Evolutionary conservation across 64 coral and sea anemone genomes (phyloP), one percentile per base, ranked within the genome.

Genomic region (Actinia tenebrosa): DNA sequence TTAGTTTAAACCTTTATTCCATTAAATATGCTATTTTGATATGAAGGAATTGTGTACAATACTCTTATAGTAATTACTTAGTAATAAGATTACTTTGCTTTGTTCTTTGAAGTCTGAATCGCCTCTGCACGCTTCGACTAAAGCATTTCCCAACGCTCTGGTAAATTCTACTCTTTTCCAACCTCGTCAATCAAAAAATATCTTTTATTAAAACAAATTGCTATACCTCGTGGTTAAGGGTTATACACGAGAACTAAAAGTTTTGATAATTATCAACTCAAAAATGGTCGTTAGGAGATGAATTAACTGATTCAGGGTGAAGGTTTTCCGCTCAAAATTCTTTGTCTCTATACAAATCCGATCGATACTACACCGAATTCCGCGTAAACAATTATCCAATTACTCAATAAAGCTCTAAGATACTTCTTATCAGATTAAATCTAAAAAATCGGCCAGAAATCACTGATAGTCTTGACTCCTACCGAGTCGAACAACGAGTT

Each of bases 391-490:
- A 75, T 75, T 75, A 75, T 3, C 23, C 37, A 37, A 75, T 75
- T 75, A 75, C 14, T 75, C 25, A 75, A 75, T 75, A 75, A 75
- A 75, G 69, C 69, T 75, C 10, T 30, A 30, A 10, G 69, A 75
- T 75, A n/a, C 69, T 43, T 16, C 69, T 75, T 75, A 75, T 75
- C 69, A 15, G 69, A 75, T 75, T 11, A 2, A 30, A 75, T 75
- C 69, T 3, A 13, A 42, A 75, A 75, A 42, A 30, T 75, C n/a
- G 10, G 7, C 23, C n/a, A 75, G 13, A 75, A 75, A 75, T 75
- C 69, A 42, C 69, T 75, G 69, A 42, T 75, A 75, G 69, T 75
- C n/a, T 75, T 75, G 69, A 14, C 69, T 75, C 69, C 69, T 75
- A 25, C 69, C 11, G 26, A 30, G 69, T 3, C 1, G 13, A 37